Evolutionary conservation across 2,113 vertebrate genomes (phyloP), one percentile per base, ranked within the genome.

Genomic region (Ptilorrhoa leucosticta): DNA sequence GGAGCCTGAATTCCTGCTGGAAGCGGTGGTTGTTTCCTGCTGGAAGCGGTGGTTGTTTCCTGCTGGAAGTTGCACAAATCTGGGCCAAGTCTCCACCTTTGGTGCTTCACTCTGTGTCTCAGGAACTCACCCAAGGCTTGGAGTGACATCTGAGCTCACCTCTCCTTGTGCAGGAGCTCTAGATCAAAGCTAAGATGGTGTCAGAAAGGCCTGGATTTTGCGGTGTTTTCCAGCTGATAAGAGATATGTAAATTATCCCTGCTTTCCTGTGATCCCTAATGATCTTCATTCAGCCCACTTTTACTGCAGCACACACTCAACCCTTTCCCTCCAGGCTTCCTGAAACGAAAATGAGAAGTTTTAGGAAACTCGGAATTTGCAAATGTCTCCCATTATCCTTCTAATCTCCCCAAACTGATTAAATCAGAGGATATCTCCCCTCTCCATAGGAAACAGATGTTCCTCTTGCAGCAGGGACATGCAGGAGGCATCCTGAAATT

Each of bases 401-500:
- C 80, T 80, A 56, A 90, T 68, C 71, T 66, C 69, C 66, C 87
- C 22, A 72, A 19, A 19, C 57, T 37, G 44, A 51, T 83, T 45
- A 37, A 73, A 83, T 71, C 9, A 15, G 50, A 28, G 71, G 71
- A n/a, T 90, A 80, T 87, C 72, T 93, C 76, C 58, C 50, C 19
- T 2, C 45, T 89, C 48, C 87, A 91, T 60, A 26, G 57, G 68
- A 95, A 95, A 76, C 87, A 83, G 90, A 94, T 89, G 76, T 86
- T 87, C 21, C n/a, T 70, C 72, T 56, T 72, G 27, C 72, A 83
- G 58, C 13, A 48, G 68, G 63, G 71, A 80, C 53, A 60, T 9
- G 80, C n/a, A 66, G 40, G 77, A 77, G 45, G 72, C 58, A 81
- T 80, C 50, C 13, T 53, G 65, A 33, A 7, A 33, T 86, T 70